A percentile compares a stretch with the other conserved stretches of the same genome.
phyloP scores from a whole-genome alignment of 2,113 vertebrate species.

The Microcebus jonahi region DNA sequence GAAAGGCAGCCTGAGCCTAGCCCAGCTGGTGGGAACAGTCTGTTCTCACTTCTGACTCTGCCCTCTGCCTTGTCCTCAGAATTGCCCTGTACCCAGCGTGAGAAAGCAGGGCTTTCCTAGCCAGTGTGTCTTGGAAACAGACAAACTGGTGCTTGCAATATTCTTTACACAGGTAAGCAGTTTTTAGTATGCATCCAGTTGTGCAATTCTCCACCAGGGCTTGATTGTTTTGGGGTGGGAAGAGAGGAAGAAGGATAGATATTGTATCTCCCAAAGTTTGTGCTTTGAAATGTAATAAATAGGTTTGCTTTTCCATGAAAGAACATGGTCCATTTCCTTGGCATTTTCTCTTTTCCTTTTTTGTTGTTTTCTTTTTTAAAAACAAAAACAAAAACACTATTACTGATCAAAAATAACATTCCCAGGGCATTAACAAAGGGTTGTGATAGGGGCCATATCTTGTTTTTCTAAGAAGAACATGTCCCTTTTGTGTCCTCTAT shows the following conservation, averaged over 20 bases:
- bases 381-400: neutral
- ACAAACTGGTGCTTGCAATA: neutral
- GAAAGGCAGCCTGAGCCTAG: neutral
- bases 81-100: neutral
- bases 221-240: conserved; percentile 35
- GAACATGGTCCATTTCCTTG: neutral
- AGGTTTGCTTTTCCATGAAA: neutral
- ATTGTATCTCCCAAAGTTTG: neutral
- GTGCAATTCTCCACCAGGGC: conserved; percentile 36
- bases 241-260: neutral
- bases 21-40: neutral
- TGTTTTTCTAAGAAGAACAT: conserved; percentile 8
- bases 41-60: neutral
- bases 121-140: neutral
- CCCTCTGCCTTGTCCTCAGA: neutral
- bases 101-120: neutral
- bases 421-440: neutral
- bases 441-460: neutral
- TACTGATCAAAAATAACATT: conserved; percentile 24
- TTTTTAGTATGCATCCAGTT: neutral
- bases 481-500: neutral
- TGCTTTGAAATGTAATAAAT: conserved; percentile 11
- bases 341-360: conserved; percentile 14
- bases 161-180: conserved; percentile 29
- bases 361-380: neutral